These are phyloP conservation scores for Lutraria lutraria DNA, from an alignment of 2,888 invertebrate genomes.

Conservation along the genomic window DNA sequence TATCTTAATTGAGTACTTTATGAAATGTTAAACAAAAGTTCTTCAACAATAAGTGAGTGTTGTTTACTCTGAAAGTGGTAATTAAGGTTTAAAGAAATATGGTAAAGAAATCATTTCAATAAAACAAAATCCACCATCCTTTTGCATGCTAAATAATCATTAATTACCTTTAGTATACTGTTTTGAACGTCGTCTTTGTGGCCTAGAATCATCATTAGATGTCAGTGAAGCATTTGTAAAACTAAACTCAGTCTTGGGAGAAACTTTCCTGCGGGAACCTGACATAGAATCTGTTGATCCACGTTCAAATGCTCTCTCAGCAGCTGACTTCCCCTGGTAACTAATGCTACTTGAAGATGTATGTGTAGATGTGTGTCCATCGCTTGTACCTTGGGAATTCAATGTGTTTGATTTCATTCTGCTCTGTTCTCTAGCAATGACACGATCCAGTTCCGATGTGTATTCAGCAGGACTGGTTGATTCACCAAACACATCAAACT, in stretches of 20 bases:
- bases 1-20: too few relatives aligned
- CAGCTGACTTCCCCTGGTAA: conserved; percentile 62
- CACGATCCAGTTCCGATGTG: conserved; percentile 62
- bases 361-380: conserved; percentile 52
- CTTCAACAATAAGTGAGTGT: too few relatives aligned
- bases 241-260: conserved; percentile 58
- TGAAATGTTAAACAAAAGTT: too few relatives aligned
- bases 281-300: conserved; percentile 63
- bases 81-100: too few relatives aligned
- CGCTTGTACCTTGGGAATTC: conserved; percentile 67
- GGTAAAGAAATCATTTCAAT: background rate
- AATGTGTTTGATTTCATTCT: conserved; percentile 55
- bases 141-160: background rate
- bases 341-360: conserved; percentile 63
- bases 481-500: conserved; percentile 33
- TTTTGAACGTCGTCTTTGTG: conserved; percentile 47
- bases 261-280: conserved; percentile 53
- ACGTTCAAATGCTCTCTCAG: conserved; percentile 64
- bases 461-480: conserved; percentile 51
- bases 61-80: too few relatives aligned
- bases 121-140: background rate
- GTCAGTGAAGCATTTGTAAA: conserved; percentile 56
- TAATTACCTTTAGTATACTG: conserved; percentile 63
- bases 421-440: conserved; percentile 65
- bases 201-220: conserved; percentile 54